Evolutionary conservation across 2,113 vertebrate species (phyloP).

Genomic region (Chloroceryle aenea): DNA sequence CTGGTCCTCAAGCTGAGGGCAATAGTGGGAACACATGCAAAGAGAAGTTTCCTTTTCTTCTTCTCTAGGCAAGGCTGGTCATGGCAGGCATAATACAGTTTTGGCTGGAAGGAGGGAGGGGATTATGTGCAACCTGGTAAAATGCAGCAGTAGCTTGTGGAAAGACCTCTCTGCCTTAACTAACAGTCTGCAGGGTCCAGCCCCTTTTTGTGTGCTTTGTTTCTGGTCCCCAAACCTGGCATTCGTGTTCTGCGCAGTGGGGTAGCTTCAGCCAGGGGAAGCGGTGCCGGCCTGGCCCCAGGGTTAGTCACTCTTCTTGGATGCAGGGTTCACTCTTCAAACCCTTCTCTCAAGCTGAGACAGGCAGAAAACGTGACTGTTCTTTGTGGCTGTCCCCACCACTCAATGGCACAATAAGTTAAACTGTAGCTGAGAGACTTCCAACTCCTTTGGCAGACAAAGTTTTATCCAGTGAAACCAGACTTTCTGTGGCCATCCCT

Average conservation of each 20-base stretch:
- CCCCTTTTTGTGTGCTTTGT: not conserved
- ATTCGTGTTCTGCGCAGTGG: not conserved
- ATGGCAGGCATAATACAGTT: not conserved
- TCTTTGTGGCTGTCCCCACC: not conserved
- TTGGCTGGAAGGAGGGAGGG: not conserved
- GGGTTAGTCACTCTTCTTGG: rapidly evolving
- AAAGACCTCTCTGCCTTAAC: not conserved
- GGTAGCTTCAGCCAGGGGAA: not conserved
- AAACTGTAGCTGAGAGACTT: not conserved
- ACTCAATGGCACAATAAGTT: rapidly evolving
- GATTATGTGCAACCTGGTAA: not conserved
- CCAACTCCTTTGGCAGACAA: not conserved
- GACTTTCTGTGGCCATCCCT: not conserved
- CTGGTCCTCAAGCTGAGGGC: not conserved
- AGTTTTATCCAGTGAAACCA: not conserved
- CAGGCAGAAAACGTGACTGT: not conserved
- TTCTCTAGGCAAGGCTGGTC: not conserved
- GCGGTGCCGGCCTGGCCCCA: rapidly evolving
- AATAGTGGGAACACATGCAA: not conserved
- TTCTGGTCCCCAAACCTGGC: not conserved
- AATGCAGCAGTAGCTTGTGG: not conserved
- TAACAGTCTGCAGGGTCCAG: not conserved
- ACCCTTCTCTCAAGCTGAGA: not conserved
- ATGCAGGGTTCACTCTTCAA: not conserved
- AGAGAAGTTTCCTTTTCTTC: not conserved